A percentile compares a stretch with the other conserved stretches of the same genome.
phyloP scores from a whole-genome alignment of 2,797 vertebrate genomes.

The Mareca penelope region DNA sequence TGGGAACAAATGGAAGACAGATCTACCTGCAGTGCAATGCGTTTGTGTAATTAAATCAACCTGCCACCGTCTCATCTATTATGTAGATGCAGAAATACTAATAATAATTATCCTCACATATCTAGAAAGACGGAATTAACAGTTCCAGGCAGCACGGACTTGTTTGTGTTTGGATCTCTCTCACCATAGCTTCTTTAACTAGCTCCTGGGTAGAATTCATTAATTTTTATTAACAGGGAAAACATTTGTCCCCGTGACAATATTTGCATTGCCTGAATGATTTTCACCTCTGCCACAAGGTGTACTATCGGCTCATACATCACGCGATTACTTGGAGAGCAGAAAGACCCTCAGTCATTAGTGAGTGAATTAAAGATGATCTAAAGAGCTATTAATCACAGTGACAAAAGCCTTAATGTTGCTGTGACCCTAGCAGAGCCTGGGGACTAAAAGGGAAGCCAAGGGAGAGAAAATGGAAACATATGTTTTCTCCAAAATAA shows the following conservation, averaged over 20 bases:
- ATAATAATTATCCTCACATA: conserved; percentile 56
- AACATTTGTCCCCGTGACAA: conserved; percentile 92
- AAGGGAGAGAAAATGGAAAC: conserved; percentile 95
- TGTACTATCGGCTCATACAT: conserved; percentile 98
- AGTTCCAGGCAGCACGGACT: conserved; percentile 68
- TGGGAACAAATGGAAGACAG: conserved; percentile 23
- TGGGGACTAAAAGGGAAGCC: conserved; percentile 89
- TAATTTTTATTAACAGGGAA: conserved; percentile 96
- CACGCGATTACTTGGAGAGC: conserved; percentile 98
- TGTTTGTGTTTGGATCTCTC: conserved; percentile 74
- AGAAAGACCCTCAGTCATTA: conserved; percentile 98
- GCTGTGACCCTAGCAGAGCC: conserved; percentile 94
- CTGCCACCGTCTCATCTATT: conserved; percentile 55
- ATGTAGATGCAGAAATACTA: conserved; percentile 55
- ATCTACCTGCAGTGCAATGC: conserved; percentile 25
- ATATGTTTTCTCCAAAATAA: conserved; percentile 98
- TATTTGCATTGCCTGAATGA: conserved; percentile 98
- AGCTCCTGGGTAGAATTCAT: conserved; percentile 89
- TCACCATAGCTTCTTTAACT: conserved; percentile 80
- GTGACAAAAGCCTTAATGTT: conserved; percentile 99
- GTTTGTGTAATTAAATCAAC: conserved; percentile 67
- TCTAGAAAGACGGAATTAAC: conserved; percentile 62
- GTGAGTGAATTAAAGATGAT: conserved; percentile 99
- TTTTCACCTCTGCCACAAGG: conserved; percentile 99
- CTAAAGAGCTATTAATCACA: conserved; percentile 99